Evolutionary conservation across 2,797 vertebrate species (phyloP), one percentile per base, ranked within the genome.

Genomic region (Muscicapa striata): DNA sequence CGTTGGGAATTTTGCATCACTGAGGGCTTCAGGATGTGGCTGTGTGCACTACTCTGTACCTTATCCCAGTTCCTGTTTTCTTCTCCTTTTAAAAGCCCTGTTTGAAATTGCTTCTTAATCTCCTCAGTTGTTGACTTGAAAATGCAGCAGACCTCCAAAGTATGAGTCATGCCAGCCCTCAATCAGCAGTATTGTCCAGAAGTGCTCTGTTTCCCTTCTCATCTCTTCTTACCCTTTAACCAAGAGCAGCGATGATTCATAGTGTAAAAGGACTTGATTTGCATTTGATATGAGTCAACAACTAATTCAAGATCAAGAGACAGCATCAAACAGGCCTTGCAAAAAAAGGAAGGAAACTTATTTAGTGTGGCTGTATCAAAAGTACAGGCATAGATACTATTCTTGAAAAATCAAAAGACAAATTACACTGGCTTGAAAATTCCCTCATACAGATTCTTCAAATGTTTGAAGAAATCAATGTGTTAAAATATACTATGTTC

Each of bases 161-260:
- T 26, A 59, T 96, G 94, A 95, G 81, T 96, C 93, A 96, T 61
- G 15, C 15, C 52, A 94, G 72, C 88, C 92, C 92, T 96, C 93
- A 89, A 62, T 84, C 93, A 82, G 79, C 95, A 61, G 63, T 3
- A 82, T 69, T 95, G 88, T 93, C 95, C 92, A 93, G 88, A 95
- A 96, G 79, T 92, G 51, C 52, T 74, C 85, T 58, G 51, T 73
- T 94, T 91, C 86, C 87, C 49, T 94, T 93, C 89, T 85, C 89
- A 54, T 87, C 78, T 92, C 57, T 48, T 64, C 86, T 87, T 74
- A 85, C 67, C 49, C 77, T 51, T 73, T 95, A 90, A 94, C 93
- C 84, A 20, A 92, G 86, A 64, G 81, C 81, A 83, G 78, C 2
- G 10, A 46, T 95, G 94, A 96, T 49, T 95, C 95, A 97, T 46